Evolutionary conservation across 2,888 invertebrate genomes (phyloP).

Genomic region (Drosophila sordidula): DNA sequence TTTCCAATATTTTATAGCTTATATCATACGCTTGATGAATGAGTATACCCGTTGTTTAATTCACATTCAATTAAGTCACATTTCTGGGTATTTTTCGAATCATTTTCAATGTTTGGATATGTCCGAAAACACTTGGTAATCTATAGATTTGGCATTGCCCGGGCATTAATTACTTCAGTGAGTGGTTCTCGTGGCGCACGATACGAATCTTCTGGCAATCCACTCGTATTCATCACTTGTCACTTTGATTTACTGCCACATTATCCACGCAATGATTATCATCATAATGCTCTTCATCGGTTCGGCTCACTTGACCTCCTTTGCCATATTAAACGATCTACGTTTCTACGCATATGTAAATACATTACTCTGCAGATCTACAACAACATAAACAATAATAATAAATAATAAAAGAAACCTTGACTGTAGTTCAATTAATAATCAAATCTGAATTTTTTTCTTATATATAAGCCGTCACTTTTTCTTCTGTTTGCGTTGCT

Average conservation of each 20-base stretch:
- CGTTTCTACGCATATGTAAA: conserved; percentile 41
- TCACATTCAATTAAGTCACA: not conserved
- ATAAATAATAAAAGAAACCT: conserved; percentile 53
- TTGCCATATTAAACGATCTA: conserved; percentile 40
- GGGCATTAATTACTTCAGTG: conserved; percentile 10
- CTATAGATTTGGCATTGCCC: conserved; percentile 35
- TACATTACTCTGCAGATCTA: conserved; percentile 32
- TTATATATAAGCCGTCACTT: conserved; percentile 11
- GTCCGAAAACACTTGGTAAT: conserved; percentile 10
- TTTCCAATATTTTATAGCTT: not conserved
- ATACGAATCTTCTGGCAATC: conserved; percentile 17
- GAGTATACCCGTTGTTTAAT: not conserved
- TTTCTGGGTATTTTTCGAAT: conserved; percentile 11
- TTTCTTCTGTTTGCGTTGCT: conserved; percentile 35
- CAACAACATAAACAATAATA: conserved; percentile 23
- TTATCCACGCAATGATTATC: conserved; percentile 37
- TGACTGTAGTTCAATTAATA: conserved; percentile 77
- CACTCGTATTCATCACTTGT: conserved; percentile 42
- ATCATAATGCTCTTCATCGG: conserved; percentile 30
- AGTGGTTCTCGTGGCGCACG: conserved; percentile 10
- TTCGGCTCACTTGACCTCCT: conserved; percentile 64
- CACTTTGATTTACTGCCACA: conserved; percentile 46
- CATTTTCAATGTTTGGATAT: conserved; percentile 8
- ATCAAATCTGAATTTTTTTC: conserved; percentile 62
- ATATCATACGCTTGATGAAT: not conserved